Percentiles rank a stretch among this genome's conserved stretches.
Conservation (phyloP, 1,140 invertebrate genomes). For the Drosophila pseudoananassae region DNA sequence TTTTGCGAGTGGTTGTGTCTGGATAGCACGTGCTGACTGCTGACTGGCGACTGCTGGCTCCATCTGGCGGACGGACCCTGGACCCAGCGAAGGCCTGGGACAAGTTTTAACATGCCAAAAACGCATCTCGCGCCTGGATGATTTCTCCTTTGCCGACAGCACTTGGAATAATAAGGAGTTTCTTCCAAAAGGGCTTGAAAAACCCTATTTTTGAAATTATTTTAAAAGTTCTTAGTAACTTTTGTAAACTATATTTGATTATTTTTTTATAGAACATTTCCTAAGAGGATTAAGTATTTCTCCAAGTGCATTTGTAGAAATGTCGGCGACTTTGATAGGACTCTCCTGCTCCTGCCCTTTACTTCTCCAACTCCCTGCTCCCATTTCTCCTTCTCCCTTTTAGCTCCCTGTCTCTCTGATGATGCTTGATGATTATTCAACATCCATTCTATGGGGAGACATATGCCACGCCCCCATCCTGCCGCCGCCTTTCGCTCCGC, state of each 20-base stretch:
- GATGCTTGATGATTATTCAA: constrained; percentile 80
- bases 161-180: constrained; percentile 8
- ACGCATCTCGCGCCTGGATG: constrained; percentile 66
- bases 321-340: constrained; percentile 41
- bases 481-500: constrained; percentile 1
- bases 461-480: constrained; percentile 56
- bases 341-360: background rate
- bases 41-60: constrained; percentile 34
- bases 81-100: constrained; percentile 41
- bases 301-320: background rate
- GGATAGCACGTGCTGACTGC: constrained; percentile 59
- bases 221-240: background rate
- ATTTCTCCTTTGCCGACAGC: constrained; percentile 12
- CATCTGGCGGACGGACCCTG: constrained; percentile 65
- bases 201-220: background rate
- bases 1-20: constrained; percentile 29
- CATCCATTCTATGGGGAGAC: constrained; percentile 72
- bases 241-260: background rate
- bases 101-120: constrained; percentile 81
- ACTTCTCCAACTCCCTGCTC: background rate
- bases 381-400: background rate
- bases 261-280: background rate
- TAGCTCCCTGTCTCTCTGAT: constrained; percentile 38
- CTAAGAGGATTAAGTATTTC: background rate
- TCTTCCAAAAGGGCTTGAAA: background rate